Evolutionary conservation across 2,113 vertebrate genomes (phyloP).

Genomic region (Grus americana): DNA sequence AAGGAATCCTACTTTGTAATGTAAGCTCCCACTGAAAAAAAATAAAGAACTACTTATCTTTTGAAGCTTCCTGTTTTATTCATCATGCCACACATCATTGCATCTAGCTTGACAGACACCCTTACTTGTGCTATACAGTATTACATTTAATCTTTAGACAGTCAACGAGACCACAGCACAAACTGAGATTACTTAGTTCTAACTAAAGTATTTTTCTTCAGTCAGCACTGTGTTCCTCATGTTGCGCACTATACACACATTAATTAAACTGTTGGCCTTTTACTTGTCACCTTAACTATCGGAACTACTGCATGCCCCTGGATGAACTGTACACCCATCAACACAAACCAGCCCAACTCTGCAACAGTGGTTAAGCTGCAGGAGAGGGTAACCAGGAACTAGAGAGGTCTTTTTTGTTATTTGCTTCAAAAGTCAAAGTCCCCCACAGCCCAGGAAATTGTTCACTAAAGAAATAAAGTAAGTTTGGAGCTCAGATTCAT

Average conservation of each 20-base stretch:
- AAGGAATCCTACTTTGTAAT: neutral
- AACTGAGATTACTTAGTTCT: neutral
- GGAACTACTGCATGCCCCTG: accelerated
- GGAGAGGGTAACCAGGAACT: neutral
- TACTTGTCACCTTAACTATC: neutral
- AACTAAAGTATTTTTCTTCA: neutral
- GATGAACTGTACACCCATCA: neutral
- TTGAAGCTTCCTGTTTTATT: neutral
- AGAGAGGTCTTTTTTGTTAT: neutral
- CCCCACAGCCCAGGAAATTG: neutral
- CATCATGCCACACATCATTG: neutral
- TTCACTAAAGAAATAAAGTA: neutral
- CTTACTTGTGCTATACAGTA: neutral
- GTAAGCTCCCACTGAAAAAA: neutral
- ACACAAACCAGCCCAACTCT: neutral
- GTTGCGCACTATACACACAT: neutral
- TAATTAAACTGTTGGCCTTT: neutral
- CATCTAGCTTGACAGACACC: neutral
- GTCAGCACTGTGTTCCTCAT: neutral
- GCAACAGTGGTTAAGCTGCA: too few relatives aligned
- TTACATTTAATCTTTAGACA: neutral
- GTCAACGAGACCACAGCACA: neutral
- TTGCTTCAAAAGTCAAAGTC: neutral
- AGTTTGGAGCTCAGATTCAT: neutral
- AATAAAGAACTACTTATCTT: neutral